Evolutionary conservation across 2,888 invertebrate genomes (phyloP), one percentile per base, ranked within the genome.

Genomic region (Acleris emargana): DNA sequence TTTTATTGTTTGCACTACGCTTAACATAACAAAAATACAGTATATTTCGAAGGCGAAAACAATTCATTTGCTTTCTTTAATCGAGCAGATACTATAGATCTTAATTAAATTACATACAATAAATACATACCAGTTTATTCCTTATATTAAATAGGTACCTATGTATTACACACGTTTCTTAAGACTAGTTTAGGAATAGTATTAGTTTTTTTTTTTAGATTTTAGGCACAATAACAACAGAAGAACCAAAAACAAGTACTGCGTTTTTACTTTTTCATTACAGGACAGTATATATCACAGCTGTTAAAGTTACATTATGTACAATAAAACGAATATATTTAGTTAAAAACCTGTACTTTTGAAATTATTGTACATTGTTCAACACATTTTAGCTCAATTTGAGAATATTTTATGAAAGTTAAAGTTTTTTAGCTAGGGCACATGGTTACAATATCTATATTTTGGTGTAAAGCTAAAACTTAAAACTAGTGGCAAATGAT

Each of bases 401-500:
- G 7, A n/a, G 7, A 17, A 45, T 45, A 45, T n/a, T 38, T 42
- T 3, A 42, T 5, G 18, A n/a, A 22, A 54, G 22, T 16, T 54
- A 42, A n/a, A 42, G 42, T 42, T 16, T 16, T 20, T n/a, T 57
- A 75, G 74, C 75, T 79, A 82, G 82, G 83, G 81, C 81, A 84
- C 82, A 75, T 75, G 68, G 68, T 76, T 81, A 81, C 79, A 80
- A 77, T 72, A 78, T 79, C 88, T 86, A 87, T 76, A 87, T 88
- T 91, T 91, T 91, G 91, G 91, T 90, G 88, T 90, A 90, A 87
- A 89, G 91, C 91, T 91, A 91, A 82, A 72, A 76, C 81, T 79
- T 77, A 45, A 83, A 51, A 74, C 89, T 91, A 91, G 86, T 91
- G 91, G 91, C 90, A 91, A 84, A 72, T 57, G 70, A 75, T 73